Percentiles rank a stretch among this genome's conserved stretches.
Evolutionary conservation across 2,797 vertebrate species (phyloP).

Genomic region (Balearica regulorum): DNA sequence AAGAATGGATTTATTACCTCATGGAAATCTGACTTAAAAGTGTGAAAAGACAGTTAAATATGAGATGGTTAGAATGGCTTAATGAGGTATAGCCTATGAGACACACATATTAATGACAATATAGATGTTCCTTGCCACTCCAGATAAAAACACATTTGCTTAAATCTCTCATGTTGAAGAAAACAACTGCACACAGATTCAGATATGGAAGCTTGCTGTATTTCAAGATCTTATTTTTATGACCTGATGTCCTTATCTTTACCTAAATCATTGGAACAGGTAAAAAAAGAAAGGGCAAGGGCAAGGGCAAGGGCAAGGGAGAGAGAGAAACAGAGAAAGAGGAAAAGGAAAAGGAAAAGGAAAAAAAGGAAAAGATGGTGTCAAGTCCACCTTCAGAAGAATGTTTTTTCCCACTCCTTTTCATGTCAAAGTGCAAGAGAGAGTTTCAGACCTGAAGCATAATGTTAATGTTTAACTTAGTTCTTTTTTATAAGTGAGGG

Average conservation of each 20-base stretch:
- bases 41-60: background rate
- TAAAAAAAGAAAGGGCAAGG: background rate
- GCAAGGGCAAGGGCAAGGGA: too few relatives aligned
- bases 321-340: background rate
- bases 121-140: background rate
- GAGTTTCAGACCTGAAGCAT: background rate
- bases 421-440: background rate
- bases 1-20: background rate
- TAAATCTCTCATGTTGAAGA: background rate
- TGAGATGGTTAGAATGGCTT: background rate
- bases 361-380: rapidly evolving
- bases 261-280: background rate
- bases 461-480: background rate
- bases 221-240: background rate
- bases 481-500: background rate
- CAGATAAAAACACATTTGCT: background rate
- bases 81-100: background rate
- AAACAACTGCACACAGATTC: background rate
- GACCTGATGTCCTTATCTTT: background rate
- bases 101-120: background rate
- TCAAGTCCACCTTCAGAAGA: background rate
- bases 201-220: background rate
- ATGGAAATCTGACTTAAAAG: background rate
- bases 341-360: too few relatives aligned
- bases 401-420: background rate